Evolutionary conservation across 1,140 invertebrate species (phyloP), one percentile per base, ranked within the genome.

Genomic region (Eupristina koningsbergeri): DNA sequence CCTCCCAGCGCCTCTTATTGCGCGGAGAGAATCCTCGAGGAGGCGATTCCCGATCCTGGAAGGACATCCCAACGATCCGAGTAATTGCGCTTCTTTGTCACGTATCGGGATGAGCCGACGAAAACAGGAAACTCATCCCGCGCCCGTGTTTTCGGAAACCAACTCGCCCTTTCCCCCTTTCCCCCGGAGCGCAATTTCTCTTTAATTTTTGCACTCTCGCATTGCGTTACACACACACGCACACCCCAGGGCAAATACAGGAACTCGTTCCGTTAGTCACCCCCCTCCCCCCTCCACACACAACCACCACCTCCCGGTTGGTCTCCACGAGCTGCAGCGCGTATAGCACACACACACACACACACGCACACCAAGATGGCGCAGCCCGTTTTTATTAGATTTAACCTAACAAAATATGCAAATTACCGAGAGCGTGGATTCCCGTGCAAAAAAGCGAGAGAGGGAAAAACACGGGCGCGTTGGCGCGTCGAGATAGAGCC

Each of bases 391-490:
- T 79, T 84, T 86, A 81, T 86, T 85, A 73, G 58, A 86, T 82
- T 83, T 74, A 84, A 83, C 81, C 80, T 87, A 88, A 88, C 89
- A 89, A 89, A 92, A 91, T 92, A 92, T 92, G 91, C 88, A 92
- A 92, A 92, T 92, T 90, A 83, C 85, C 39, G 1, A 63, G 58
- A 13, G 3, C 47, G 47, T 11, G 19, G 63, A 47, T 63, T 31
- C 74, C 29, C 74, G 39, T 77, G 58, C 39, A n/a, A 29, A 29
- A 17, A 13, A 50, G 73, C 7, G 45, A 45, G 69, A n/a, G 76
- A 86, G 85, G 81, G 77, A 84, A 83, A 84, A 5, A 39, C 15
- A 22, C 9, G 45, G 7, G 29, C 31, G 69, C 5, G 39, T 71
- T 41, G 22, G 67, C 36, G 67, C 34, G 67, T 64, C 34, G 29